Percentiles rank a stretch among this genome's conserved stretches.
phyloP scores from a whole-genome alignment of 1,140 invertebrate species.

The Drosophila littoralis region DNA sequence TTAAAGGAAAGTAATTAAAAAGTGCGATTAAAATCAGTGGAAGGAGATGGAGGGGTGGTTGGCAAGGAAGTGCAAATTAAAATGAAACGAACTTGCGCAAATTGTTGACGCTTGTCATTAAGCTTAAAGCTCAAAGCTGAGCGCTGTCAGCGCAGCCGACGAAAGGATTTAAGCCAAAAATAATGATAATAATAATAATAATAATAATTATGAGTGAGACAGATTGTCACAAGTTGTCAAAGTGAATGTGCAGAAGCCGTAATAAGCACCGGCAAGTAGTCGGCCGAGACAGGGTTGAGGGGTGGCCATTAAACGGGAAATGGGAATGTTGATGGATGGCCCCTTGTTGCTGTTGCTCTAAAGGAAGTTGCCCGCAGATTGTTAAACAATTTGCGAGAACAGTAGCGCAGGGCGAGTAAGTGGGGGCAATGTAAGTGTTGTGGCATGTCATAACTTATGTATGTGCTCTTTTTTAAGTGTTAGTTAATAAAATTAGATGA shows the following conservation, averaged over 20 bases:
- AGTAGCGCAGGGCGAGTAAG: neutral
- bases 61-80: slow-evolving; percentile 47
- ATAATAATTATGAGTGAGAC: slow-evolving; percentile 72
- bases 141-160: slow-evolving; percentile 58
- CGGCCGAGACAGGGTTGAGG: neutral
- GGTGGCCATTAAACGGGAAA: slow-evolving; percentile 10
- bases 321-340: slow-evolving; percentile 26
- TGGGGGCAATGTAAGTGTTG: slow-evolving; percentile 8
- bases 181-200: slow-evolving; percentile 66
- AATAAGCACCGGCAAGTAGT: slow-evolving; percentile 13
- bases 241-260: slow-evolving; percentile 38
- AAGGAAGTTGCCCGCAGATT: slow-evolving; percentile 11
- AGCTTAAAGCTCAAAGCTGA: slow-evolving; percentile 60
- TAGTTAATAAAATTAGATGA: no score
- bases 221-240: slow-evolving; percentile 76
- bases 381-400: slow-evolving; percentile 9
- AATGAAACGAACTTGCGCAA: slow-evolving; percentile 63
- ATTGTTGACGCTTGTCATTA: slow-evolving; percentile 73
- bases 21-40: slow-evolving; percentile 63
- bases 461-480: neutral
- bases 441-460: slow-evolving; percentile 12
- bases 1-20: slow-evolving; percentile 81
- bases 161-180: slow-evolving; percentile 74
- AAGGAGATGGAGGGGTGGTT: neutral
- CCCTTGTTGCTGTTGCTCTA: neutral